Evolutionary conservation across 2,113 vertebrate genomes (phyloP), one percentile per base, ranked within the genome.

Genomic region (Apodemus speciosus): DNA sequence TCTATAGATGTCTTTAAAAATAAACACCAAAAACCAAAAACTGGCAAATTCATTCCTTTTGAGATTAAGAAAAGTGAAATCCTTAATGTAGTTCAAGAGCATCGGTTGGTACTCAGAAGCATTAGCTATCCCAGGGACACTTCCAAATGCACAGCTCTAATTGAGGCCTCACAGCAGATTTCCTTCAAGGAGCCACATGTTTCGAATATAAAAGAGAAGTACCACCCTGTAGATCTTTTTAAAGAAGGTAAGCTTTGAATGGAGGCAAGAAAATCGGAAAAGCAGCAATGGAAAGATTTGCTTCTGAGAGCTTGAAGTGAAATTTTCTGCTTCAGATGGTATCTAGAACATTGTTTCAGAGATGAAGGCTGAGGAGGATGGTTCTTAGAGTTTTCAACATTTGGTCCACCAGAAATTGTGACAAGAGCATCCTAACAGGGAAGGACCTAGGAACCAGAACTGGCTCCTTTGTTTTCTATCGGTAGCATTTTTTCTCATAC

Each of bases 1-100:
- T 96, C 94, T 81, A 49, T 97, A 94, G 95, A 96, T 90, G 96
- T 96, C 91, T 97, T 97, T 49, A 96, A 23, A 95, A 93, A 96
- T 85, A 97, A 96, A 73, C 93, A 95, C 43, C 95, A 93, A 83
- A 95, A 93, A 16, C 18, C 20, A 0, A 96, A 97, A 94, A 92
- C 87, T 88, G 73, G 16, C n/a, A 96, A 72, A 84, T 95, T 64
- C 1, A 38, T 96, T 76, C 95, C 95, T 91, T 62, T 94, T 51
- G 87, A 94, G 9, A 62, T 91, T 56, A 94, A 89, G 64, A 91
- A 87, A 81, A 81, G 53, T 1, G 89, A 91, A 85, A 43, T 69
- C 4, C 21, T 43, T 73, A 80, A 95, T 85, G 49, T 62, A 4
- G 25, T 73, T 30, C 91, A 73, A 88, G 75, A 89, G 32, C 60